Percentiles rank a stretch among this genome's conserved stretches.
phyloP scores from a whole-genome alignment of 2,797 vertebrate species.

The Pseudochaenichthys georgianus region DNA sequence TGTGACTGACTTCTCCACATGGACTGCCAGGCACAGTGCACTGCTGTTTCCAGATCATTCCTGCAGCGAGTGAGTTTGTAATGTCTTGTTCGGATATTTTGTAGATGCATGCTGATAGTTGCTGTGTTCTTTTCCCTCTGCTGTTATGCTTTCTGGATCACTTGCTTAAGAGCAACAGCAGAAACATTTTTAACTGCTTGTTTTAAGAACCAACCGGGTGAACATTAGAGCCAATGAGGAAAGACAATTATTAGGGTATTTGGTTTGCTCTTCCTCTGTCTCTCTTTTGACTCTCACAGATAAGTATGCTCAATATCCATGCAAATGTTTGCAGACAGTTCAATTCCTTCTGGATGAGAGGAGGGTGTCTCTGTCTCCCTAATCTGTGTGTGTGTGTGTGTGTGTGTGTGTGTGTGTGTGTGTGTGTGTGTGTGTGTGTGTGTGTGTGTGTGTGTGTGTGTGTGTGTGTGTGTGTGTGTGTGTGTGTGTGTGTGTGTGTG shows the following conservation, averaged over 20 bases:
- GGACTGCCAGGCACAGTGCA: conserved; percentile 6
- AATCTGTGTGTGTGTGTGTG: conserved; percentile 43
- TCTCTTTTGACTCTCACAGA: conserved; percentile 66
- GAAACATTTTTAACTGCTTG: conserved; percentile 27
- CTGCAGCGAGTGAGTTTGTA: conserved; percentile 43
- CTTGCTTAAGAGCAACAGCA: conserved; percentile 25
- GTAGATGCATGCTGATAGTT: conserved; percentile 33
- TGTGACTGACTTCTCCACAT: conserved; percentile 17
- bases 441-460: conserved; percentile 29
- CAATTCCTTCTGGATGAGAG: conserved; percentile 80
- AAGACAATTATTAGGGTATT: conserved; percentile 63
- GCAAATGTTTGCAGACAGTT: conserved; percentile 85
- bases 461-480: conserved; percentile 51
- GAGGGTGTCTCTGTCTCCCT: conserved; percentile 57
- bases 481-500: too few relatives aligned
- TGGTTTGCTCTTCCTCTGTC: conserved; percentile 59
- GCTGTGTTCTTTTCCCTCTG: conserved; percentile 35
- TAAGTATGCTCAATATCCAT: conserved; percentile 77
- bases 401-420: too few relatives aligned
- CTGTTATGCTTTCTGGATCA: conserved; percentile 31
- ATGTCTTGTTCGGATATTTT: conserved; percentile 43
- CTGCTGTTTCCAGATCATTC: conserved; percentile 36
- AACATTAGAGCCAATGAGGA: conserved; percentile 44
- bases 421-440: too few relatives aligned
- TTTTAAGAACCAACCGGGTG: conserved; percentile 60